phyloP scores from a whole-genome alignment of 2,888 invertebrate species.

The Mythimna ferrago region DNA sequence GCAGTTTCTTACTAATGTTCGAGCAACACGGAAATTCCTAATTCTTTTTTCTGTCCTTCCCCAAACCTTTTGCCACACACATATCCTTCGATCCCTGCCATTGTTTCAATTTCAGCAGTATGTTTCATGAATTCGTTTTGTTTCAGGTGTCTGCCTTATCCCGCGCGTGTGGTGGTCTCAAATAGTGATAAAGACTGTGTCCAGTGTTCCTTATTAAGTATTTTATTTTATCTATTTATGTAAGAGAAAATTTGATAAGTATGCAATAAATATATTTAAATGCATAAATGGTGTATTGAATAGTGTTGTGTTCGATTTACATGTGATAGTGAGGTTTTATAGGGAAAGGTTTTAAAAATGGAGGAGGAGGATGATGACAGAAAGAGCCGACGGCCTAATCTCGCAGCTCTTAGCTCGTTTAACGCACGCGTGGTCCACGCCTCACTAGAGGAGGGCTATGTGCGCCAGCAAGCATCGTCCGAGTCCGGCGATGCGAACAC shows the following conservation, averaged over 20 bases:
- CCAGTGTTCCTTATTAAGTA: constrained; percentile 88
- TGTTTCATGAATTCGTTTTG: constrained; percentile 73
- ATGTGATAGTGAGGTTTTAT: constrained; percentile 71
- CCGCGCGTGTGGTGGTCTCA: constrained; percentile 83
- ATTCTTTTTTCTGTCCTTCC: constrained; percentile 51
- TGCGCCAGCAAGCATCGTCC: constrained; percentile 88
- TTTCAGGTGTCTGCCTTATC: constrained; percentile 84
- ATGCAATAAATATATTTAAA: constrained; percentile 84
- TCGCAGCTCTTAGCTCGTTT: constrained; percentile 82
- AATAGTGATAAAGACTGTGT: constrained; percentile 90
- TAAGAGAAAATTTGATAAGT: constrained; percentile 78
- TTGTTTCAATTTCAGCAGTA: constrained; percentile 1
- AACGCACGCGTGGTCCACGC: constrained; percentile 83
- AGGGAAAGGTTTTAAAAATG: constrained; percentile 78
- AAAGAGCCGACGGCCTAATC: constrained; percentile 79
- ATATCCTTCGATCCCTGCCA: constrained; percentile 23
- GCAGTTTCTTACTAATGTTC: constrained; percentile 66
- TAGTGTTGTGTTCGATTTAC: constrained; percentile 77
- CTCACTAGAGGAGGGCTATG: constrained; percentile 81
- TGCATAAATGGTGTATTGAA: constrained; percentile 82
- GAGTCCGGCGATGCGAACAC: constrained; percentile 91
- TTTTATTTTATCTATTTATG: constrained; percentile 78
- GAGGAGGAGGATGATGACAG: constrained; percentile 88
- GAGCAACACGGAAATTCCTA: constrained; percentile 68
- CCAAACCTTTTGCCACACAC: constrained; percentile 36